Evolutionary conservation across 1,140 invertebrate genomes (phyloP).

Genomic region (Druon quercuslanigerum): DNA sequence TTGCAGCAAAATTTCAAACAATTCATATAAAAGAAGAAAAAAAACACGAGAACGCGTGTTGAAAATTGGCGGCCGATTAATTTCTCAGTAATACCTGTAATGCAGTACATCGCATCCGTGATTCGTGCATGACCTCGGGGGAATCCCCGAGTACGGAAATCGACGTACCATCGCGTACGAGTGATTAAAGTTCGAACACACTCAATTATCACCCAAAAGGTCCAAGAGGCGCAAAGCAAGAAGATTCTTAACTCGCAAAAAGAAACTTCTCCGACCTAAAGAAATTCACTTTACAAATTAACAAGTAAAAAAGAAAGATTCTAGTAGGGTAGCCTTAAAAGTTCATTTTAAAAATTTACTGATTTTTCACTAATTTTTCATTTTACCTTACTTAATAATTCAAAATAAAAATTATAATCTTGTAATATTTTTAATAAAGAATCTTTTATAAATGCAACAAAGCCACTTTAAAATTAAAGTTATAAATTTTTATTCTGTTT

Average conservation of each 20-base stretch:
- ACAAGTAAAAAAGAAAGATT: neutral
- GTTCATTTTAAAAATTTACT: too few relatives aligned
- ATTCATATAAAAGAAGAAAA: neutral
- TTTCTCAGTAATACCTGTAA: neutral
- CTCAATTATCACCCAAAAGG: neutral
- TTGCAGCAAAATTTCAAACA: neutral
- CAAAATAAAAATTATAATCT: too few relatives aligned
- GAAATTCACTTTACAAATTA: neutral
- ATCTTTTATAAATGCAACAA: too few relatives aligned
- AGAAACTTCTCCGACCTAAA: neutral
- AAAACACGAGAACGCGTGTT: neutral
- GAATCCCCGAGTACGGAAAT: neutral
- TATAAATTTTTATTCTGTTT: too few relatives aligned
- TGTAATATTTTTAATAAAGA: too few relatives aligned
- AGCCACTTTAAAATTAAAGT: too few relatives aligned
- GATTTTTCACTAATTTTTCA: too few relatives aligned
- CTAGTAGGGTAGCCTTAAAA: too few relatives aligned
- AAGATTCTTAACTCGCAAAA: neutral
- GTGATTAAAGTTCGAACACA: conserved; percentile 11
- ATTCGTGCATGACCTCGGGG: neutral
- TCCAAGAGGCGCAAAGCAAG: neutral
- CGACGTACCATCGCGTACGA: conserved; percentile 9
- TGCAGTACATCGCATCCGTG: neutral
- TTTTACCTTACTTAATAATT: too few relatives aligned
- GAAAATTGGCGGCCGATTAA: neutral